These are phyloP conservation scores for Hypomecis atomaria DNA, from an alignment of 2,888 invertebrate genomes.

Conservation along the genomic window DNA sequence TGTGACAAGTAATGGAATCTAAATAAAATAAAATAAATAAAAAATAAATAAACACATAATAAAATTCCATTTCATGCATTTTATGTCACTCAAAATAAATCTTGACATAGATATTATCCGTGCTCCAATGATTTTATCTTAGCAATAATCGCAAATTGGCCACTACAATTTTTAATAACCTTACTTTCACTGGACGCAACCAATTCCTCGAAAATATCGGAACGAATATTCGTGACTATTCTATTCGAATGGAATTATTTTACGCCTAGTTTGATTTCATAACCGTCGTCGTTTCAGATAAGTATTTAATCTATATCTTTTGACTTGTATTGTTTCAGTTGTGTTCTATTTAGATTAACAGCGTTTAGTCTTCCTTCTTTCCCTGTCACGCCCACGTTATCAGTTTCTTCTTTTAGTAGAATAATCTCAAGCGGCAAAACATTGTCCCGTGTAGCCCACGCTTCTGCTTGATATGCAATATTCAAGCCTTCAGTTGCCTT, in stretches of 20 bases:
- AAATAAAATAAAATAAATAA: no score
- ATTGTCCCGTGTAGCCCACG: slow-evolving; percentile 60
- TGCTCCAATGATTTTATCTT: slow-evolving; percentile 44
- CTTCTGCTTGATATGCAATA: slow-evolving; percentile 64
- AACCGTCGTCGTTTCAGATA: slow-evolving; percentile 4
- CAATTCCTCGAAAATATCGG: slow-evolving; percentile 45
- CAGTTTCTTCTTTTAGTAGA: slow-evolving; percentile 44
- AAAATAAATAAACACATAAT: no score
- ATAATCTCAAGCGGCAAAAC: slow-evolving; percentile 37
- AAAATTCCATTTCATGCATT: not conserved
- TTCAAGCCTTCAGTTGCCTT: slow-evolving; percentile 60
- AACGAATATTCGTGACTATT: slow-evolving; percentile 45
- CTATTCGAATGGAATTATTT: slow-evolving; percentile 14
- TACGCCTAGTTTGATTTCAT: slow-evolving; percentile 13
- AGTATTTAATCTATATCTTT: slow-evolving; percentile 5
- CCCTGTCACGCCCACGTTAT: slow-evolving; percentile 52
- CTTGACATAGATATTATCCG: slow-evolving; percentile 33
- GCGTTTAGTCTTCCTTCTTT: slow-evolving; percentile 36
- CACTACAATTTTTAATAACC: slow-evolving; percentile 39
- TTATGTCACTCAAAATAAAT: slow-evolving; percentile 5
- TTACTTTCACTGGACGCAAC: slow-evolving; percentile 54
- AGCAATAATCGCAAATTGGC: slow-evolving; percentile 42
- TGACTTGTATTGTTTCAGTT: slow-evolving; percentile 38
- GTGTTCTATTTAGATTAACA: slow-evolving; percentile 48
- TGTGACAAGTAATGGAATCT: no score